Conservation (phyloP, 1,140 invertebrate genomes). For the Calliphora vicina region DNA sequence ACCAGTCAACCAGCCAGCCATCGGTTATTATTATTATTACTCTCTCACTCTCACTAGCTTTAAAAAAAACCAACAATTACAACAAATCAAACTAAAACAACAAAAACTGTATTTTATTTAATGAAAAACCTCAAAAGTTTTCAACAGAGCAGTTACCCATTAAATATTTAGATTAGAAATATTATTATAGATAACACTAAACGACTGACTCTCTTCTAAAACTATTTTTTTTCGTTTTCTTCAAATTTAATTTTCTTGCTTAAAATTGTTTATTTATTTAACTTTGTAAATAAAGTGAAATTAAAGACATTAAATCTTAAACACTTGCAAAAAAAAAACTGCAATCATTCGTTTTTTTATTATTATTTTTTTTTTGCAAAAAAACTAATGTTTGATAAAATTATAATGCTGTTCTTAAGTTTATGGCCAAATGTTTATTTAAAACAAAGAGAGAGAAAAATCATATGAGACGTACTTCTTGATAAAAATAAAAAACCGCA, state of each 20-base stretch:
- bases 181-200: neutral
- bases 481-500: too few species aligned
- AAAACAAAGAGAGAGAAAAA: too few species aligned
- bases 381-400: too few species aligned
- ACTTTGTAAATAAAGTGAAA: neutral
- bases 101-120: neutral
- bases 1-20: neutral
- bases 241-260: too few species aligned
- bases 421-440: too few species aligned
- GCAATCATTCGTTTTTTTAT: neutral
- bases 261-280: neutral
- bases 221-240: neutral
- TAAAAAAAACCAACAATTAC: too few species aligned
- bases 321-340: neutral
- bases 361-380: too few species aligned
- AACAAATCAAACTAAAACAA: neutral
- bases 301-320: neutral
- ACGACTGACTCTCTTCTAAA: neutral
- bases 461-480: too few species aligned
- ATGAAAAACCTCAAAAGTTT: neutral
- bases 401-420: too few species aligned
- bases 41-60: neutral
- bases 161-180: too few species aligned
- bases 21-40: neutral
- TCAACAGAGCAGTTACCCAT: too few species aligned